Evolutionary conservation across 2,113 vertebrate species (phyloP).

Genomic region (Gallinago media): DNA sequence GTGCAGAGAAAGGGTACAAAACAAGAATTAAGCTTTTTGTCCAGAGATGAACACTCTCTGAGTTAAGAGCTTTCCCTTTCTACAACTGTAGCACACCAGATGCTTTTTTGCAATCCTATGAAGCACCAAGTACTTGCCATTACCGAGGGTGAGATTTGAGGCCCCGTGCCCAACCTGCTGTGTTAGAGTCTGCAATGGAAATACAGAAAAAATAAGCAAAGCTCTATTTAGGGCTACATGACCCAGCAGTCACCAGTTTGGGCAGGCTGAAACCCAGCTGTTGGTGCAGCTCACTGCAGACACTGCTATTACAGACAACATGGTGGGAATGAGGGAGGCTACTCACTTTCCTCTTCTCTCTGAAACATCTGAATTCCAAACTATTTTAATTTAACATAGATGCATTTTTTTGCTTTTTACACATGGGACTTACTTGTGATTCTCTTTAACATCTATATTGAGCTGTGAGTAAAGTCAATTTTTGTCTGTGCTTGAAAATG

Average conservation of each 20-base stretch:
- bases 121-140: neutral
- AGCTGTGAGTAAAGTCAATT: constrained; percentile 12
- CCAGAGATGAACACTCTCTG: no score
- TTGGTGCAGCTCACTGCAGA: neutral
- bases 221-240: neutral
- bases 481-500: neutral
- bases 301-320: accelerated
- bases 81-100: neutral
- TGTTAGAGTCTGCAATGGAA: neutral
- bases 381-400: neutral
- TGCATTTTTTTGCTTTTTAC: neutral
- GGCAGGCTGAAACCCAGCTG: neutral
- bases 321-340: neutral
- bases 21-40: neutral
- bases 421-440: neutral
- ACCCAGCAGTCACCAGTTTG: neutral
- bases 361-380: neutral
- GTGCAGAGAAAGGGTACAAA: neutral
- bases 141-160: neutral
- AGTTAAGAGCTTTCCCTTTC: neutral
- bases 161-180: neutral
- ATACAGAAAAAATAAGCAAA: neutral
- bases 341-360: neutral
- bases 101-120: neutral
- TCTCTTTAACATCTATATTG: constrained; percentile 14